Base-by-base conservation (phyloP, 2,888 invertebrate species). In the Orchesellides sinensis region DNA sequence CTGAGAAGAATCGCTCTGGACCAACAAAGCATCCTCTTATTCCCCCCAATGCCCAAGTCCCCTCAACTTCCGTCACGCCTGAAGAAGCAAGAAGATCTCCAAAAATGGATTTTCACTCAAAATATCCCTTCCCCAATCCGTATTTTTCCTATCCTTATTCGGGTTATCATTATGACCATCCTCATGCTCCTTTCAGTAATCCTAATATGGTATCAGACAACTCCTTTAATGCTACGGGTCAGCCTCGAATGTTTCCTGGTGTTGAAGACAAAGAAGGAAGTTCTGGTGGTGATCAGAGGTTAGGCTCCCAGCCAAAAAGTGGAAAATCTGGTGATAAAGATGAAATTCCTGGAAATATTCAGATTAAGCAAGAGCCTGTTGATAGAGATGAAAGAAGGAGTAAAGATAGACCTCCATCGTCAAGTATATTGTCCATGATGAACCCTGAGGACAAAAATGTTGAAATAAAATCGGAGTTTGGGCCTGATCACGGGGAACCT, bases 341-440 rank as follows among this genome's bases (percentile, higher is more conserved):
- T 2, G 83, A 83, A 21, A 61, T 49, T 27, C 63, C 72, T 72
- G 21, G 56, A 19, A 61, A n/a, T 49, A 49, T 83, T 47, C 81
- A 79, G 66, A 87, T 88, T 14, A 88, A 88, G 52, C 86, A 87
- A 83, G 88, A 88, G 75, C 87, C 88, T 10, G 81, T 83, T 8
- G 87, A 86, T 17, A 77, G 86, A 59, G 84, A 87, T 2, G 81
- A 83, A 2, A 56, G 69, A 49, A 40, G 73, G 14, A 19, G 72
- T 10, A 85, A 85, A 29, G 85, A 83, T 5, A 75, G 56, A 35
- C 21, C 82, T 19, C 65, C 66, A 25, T 49, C 82, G 12, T 56
- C 77, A 17, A n/a, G n/a, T n/a, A n/a, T n/a, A n/a, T n/a, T n/a
- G n/a, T n/a, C n/a, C 21, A n/a, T 65, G 19, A 68, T 25, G n/a